Percentiles rank a stretch among this genome's conserved stretches.
These are phyloP conservation scores for Drosophila nigricruria DNA, from an alignment of 2,888 invertebrate genomes.

Conservation along the genomic window DNA sequence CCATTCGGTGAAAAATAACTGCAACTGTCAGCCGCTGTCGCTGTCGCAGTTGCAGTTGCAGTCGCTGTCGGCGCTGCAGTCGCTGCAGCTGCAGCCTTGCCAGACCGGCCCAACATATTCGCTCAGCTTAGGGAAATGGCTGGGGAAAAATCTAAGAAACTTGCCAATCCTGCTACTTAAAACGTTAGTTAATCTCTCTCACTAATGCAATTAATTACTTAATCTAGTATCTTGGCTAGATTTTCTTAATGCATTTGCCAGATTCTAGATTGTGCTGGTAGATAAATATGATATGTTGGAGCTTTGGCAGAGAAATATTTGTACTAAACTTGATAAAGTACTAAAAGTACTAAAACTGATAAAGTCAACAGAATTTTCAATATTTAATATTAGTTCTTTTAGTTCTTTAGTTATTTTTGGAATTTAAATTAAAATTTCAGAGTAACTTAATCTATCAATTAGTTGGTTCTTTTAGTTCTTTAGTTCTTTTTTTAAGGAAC, in stretches of 20 bases:
- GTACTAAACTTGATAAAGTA: background rate
- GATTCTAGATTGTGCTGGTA: background rate
- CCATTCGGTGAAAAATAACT: slow-evolving; percentile 79
- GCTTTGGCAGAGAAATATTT: background rate
- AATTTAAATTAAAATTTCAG: no score
- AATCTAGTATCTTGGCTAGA: background rate
- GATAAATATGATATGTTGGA: background rate
- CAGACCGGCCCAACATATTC: slow-evolving; percentile 37
- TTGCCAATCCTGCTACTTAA: slow-evolving; percentile 1
- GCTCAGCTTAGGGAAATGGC: slow-evolving; percentile 1
- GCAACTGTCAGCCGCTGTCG: slow-evolving; percentile 75
- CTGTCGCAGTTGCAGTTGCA: slow-evolving; percentile 29
- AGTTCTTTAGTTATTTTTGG: background rate
- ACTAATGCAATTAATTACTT: background rate
- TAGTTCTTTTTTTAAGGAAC: no score
- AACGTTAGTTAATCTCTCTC: background rate
- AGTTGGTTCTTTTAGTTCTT: background rate
- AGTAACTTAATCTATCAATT: no score
- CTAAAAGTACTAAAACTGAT: background rate
- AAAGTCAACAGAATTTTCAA: background rate
- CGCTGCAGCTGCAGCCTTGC: slow-evolving; percentile 36
- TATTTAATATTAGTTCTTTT: background rate
- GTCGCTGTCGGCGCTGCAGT: slow-evolving; percentile 20
- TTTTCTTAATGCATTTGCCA: background rate
- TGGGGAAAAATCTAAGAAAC: background rate